phyloP scores from a whole-genome alignment of 2,113 vertebrate genomes.

The Pristiophorus japonicus region DNA sequence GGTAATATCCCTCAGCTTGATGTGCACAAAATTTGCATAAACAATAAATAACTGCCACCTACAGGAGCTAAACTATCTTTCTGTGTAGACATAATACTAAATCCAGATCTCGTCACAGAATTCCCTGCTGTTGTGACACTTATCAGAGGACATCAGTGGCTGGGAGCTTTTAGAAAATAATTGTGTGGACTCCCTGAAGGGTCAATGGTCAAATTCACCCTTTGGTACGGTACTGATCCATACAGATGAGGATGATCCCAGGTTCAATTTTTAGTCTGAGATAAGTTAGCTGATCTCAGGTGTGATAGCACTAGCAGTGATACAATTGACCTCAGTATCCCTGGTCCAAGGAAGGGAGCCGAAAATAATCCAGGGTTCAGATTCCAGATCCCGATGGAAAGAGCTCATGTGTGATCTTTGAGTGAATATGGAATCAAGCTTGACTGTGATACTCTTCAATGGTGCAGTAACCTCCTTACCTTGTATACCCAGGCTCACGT shows the following conservation, averaged over 20 bases:
- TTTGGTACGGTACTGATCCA: not conserved
- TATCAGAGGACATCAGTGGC: not conserved
- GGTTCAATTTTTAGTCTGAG: not conserved
- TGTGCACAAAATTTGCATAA: no score
- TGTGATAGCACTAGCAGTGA: not conserved
- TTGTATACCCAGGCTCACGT: not conserved
- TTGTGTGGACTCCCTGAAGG: not conserved
- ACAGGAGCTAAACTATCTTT: no score
- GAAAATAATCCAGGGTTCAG: not conserved
- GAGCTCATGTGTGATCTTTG: not conserved
- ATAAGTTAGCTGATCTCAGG: not conserved
- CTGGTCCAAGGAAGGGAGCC: not conserved
- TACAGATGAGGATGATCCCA: not conserved
- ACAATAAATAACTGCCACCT: no score
- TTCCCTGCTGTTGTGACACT: not conserved
- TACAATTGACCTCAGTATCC: not conserved
- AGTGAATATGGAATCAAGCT: not conserved
- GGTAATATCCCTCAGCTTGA: not conserved
- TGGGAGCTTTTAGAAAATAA: not conserved
- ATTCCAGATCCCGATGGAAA: not conserved
- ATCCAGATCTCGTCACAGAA: not conserved
- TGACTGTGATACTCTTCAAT: not conserved
- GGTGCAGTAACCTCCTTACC: not conserved
- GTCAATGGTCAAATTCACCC: not conserved
- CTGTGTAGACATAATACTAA: no score